phyloP scores from a whole-genome alignment of 2,113 vertebrate species.

The Tricholaema leucomelas region DNA sequence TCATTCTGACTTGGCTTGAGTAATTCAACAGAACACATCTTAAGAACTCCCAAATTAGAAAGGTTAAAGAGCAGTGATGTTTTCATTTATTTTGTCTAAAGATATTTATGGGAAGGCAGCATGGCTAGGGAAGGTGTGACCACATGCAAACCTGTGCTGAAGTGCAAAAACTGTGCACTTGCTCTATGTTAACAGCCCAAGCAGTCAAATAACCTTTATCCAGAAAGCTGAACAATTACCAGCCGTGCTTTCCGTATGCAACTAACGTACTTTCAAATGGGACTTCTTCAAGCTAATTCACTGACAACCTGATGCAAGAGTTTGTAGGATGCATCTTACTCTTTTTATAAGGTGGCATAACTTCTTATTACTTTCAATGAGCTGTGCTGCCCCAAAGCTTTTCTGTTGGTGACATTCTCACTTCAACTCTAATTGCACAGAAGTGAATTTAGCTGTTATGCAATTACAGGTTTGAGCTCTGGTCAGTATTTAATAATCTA shows the following conservation, averaged over 20 bases:
- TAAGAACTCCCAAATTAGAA: background rate
- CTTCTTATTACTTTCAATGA: background rate
- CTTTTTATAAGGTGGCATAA: background rate
- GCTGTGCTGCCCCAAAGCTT: background rate
- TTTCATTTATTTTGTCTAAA: background rate
- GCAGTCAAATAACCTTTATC: background rate
- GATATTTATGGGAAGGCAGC: background rate
- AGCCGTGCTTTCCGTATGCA: background rate
- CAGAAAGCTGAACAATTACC: background rate
- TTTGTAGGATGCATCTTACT: background rate
- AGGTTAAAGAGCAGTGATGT: background rate
- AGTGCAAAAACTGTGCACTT: background rate
- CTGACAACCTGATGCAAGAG: background rate
- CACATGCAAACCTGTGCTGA: background rate
- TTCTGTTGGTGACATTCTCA: background rate
- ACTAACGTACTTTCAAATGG: background rate
- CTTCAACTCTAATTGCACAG: background rate
- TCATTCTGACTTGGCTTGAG: background rate
- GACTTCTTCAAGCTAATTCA: background rate
- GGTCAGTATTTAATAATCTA: background rate
- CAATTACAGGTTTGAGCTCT: background rate
- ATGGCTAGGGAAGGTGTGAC: background rate
- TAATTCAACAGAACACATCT: background rate
- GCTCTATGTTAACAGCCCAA: background rate
- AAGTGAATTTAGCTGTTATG: background rate